Evolutionary conservation across 2,888 invertebrate species (phyloP), one percentile per base, ranked within the genome.

Genomic region (Lasioglossum pauxillum): DNA sequence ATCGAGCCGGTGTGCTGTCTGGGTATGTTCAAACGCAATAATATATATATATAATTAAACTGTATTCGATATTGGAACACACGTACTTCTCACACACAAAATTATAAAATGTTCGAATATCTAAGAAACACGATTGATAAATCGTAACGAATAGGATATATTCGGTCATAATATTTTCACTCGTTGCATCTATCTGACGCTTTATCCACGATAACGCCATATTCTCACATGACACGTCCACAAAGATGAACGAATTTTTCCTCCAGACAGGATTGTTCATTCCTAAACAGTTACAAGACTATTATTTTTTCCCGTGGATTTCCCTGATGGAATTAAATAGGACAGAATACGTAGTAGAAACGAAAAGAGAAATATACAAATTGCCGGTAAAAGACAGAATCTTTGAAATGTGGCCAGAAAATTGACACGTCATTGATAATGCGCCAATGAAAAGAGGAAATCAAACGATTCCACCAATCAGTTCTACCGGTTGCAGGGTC

Each of bases 351-450:
- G 16, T 16, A 35, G n/a, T 41, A n/a, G n/a, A 41, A 71, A 35
- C 10, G n/a, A 23, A 2, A 8, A 46, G 14, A 3, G 41, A 35
- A 53, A 77, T 80, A 75, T 76, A 74, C 38, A 49, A 80, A 14
- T 78, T 44, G 23, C 35, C 69, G 60, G n/a, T 74, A 35, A 35
- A 72, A 67, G 2, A 12, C 14, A n/a, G 67, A 77, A 49, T 41
- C 75, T 81, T 75, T 53, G 73, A 87, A 87, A 88, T 83, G 75
- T 78, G 84, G 88, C 87, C 81, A 86, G 67, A 80, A 84, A 83
- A 69, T 69, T 83, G 90, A 91, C 91, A 91, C 91, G 91, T 91
- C 91, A 91, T 35, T 90, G 53, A 57, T 84, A 69, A 71, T 69
- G 74, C 67, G 73, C 90, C 90, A 90, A 90, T 90, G 84, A 35